Conservation (phyloP, 2,113 vertebrate genomes). For the Anarrhichthys ocellatus region DNA sequence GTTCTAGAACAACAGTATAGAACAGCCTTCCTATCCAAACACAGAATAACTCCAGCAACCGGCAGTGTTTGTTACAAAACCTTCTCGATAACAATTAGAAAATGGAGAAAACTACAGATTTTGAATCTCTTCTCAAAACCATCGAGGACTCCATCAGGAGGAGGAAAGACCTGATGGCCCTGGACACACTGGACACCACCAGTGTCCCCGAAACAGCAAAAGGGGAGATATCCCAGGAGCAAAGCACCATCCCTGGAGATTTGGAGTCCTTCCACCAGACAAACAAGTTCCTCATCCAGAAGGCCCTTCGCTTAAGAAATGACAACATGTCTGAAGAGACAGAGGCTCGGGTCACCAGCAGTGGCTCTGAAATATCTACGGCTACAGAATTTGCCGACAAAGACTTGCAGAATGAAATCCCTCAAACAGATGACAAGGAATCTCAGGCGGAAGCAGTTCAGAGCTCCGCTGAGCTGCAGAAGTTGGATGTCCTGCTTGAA, state of each 20-base stretch:
- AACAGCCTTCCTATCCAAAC: neutral
- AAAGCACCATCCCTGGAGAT: neutral
- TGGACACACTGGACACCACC: neutral
- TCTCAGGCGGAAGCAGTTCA: neutral
- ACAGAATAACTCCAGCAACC: neutral
- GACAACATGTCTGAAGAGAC: neutral
- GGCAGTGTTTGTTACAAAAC: neutral
- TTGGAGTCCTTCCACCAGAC: neutral
- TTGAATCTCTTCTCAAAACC: neutral
- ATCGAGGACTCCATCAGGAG: neutral
- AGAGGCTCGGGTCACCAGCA: neutral
- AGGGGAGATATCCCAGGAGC: neutral
- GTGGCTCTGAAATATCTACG: neutral
- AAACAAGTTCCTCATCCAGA: neutral
- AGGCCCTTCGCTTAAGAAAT: no score
- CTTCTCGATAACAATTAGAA: neutral
- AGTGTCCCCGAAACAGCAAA: neutral
- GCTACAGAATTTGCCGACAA: neutral
- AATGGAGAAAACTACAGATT: neutral
- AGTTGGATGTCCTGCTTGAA: neutral
- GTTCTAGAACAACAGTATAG: neutral
- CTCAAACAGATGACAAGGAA: no score
- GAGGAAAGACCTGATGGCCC: neutral
- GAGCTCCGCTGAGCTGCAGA: neutral
- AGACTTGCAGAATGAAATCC: neutral